These are phyloP conservation scores for Ormyrus rosae DNA, from an alignment of 2,888 invertebrate species.

Conservation along the genomic window DNA sequence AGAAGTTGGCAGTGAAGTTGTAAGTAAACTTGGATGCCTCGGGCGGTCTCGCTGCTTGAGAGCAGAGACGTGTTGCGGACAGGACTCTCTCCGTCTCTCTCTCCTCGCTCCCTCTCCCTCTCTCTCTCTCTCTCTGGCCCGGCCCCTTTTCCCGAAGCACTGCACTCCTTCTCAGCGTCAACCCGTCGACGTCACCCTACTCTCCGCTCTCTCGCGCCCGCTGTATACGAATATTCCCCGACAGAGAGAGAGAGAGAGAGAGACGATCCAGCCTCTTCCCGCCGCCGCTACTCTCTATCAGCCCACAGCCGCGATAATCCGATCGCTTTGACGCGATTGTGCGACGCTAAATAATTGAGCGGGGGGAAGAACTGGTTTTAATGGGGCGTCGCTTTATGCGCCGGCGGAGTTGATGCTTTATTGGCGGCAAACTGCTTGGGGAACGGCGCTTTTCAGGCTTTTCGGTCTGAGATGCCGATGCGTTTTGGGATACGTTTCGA, in stretches of 20 bases:
- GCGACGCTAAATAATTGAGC: neutral
- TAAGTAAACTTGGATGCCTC: slow-evolving; percentile 75
- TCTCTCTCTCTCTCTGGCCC: slow-evolving; percentile 9
- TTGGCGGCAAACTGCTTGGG: too few relatives aligned
- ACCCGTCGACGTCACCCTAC: slow-evolving; percentile 4
- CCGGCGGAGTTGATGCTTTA: too few relatives aligned
- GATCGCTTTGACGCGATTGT: slow-evolving; percentile 27
- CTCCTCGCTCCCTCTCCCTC: neutral
- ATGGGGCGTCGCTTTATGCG: too few relatives aligned
- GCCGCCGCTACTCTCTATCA: slow-evolving; percentile 4
- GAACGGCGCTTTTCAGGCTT: too few relatives aligned
- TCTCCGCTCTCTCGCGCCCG: neutral
- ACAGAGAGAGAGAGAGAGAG: too few relatives aligned
- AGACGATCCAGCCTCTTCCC: too few relatives aligned
- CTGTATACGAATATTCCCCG: neutral
- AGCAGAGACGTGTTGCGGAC: slow-evolving; percentile 76
- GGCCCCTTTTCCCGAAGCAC: slow-evolving; percentile 20
- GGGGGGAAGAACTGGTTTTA: too few relatives aligned
- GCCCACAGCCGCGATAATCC: slow-evolving; percentile 23
- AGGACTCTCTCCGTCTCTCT: slow-evolving; percentile 65
- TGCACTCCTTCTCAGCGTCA: neutral
- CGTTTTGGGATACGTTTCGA: too few relatives aligned
- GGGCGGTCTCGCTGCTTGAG: slow-evolving; percentile 73
- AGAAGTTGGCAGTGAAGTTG: slow-evolving; percentile 76
- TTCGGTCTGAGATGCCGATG: too few relatives aligned